phyloP scores from a whole-genome alignment of 2,888 invertebrate species.

The Fragum whitleyi region DNA sequence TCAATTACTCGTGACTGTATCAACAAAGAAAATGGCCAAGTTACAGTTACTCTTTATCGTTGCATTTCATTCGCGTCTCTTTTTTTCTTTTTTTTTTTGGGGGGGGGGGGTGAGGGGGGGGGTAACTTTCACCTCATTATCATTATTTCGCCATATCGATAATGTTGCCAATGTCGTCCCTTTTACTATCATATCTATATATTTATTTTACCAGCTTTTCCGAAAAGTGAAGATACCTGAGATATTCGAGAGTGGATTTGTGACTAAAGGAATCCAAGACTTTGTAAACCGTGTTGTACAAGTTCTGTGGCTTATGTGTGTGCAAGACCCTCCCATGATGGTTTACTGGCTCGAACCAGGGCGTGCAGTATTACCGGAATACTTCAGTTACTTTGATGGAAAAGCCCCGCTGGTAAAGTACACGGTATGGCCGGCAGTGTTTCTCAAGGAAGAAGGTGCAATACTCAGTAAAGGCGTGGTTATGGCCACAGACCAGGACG shows the following conservation, averaged over 20 bases:
- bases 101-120: too few species aligned
- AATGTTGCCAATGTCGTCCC: too few species aligned
- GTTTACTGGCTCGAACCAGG: constrained; percentile 57
- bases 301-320: constrained; percentile 55
- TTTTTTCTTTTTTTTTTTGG: too few species aligned
- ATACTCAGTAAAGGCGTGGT: constrained; percentile 56
- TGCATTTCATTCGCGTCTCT: too few species aligned
- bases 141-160: too few species aligned
- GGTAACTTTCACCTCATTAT: too few species aligned
- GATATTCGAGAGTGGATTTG: constrained; percentile 45
- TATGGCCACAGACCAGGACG: constrained; percentile 27
- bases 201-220: constrained; percentile 39
- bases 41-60: too few species aligned
- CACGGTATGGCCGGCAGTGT: constrained; percentile 60
- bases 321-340: constrained; percentile 54
- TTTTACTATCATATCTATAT: too few species aligned
- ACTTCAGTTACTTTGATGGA: constrained; percentile 51
- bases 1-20: too few species aligned
- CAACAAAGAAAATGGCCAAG: too few species aligned
- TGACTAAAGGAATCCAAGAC: constrained; percentile 35
- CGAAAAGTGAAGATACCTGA: constrained; percentile 53
- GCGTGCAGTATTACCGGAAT: constrained; percentile 34
- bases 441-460: constrained; percentile 46
- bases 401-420: constrained; percentile 41
- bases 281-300: constrained; percentile 48